phyloP scores from a whole-genome alignment of 2,888 invertebrate species.

The Iselma pallidipennis region DNA sequence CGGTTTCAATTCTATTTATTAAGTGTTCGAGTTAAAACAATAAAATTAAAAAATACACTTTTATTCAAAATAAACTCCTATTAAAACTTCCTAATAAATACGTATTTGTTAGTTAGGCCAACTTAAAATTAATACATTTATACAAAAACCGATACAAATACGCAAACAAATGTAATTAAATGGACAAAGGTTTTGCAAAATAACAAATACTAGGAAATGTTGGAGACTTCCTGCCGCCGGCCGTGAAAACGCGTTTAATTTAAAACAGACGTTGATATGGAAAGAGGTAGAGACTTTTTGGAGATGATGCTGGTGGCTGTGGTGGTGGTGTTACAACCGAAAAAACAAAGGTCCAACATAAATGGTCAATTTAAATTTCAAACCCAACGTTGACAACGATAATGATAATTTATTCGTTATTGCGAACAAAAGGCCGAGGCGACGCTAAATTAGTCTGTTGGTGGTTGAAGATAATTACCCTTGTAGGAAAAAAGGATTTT shows the following conservation, averaged over 20 bases:
- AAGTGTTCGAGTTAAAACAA: not conserved
- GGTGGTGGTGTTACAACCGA: not conserved
- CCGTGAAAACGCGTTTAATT: constrained; percentile 12
- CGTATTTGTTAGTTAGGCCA: no score
- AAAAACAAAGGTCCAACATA: constrained; percentile 18
- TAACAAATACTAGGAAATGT: not conserved
- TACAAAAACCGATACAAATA: constrained; percentile 7
- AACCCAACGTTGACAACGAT: constrained; percentile 14
- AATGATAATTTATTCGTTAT: constrained; percentile 19
- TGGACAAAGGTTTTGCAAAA: constrained; percentile 15
- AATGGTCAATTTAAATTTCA: constrained; percentile 26
- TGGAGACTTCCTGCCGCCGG: constrained; percentile 6
- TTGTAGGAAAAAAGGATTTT: not conserved
- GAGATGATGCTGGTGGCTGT: no score
- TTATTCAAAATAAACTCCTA: no score
- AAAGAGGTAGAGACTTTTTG: constrained; percentile 2
- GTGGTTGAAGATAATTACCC: not conserved
- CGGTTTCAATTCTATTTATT: not conserved
- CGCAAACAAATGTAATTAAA: constrained; percentile 14
- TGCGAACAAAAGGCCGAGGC: not conserved
- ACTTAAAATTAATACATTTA: no score
- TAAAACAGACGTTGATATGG: constrained; percentile 13
- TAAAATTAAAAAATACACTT: no score
- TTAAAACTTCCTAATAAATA: no score
- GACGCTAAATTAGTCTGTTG: no score